Conservation (phyloP, 2,888 invertebrate genomes). For the Crepidodera aurea region DNA sequence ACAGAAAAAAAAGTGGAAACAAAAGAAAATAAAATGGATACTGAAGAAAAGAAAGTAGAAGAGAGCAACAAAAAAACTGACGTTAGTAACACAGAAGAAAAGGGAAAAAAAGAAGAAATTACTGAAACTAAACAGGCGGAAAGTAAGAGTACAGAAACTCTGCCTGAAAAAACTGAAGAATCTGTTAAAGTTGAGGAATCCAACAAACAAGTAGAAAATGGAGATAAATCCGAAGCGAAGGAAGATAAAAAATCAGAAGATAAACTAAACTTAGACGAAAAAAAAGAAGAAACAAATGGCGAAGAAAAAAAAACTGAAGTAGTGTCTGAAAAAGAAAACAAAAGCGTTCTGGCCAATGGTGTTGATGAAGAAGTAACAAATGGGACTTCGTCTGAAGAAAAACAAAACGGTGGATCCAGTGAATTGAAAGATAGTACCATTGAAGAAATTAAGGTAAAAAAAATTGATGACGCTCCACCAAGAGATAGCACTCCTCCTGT, state of each 20-base stretch:
- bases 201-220: conserved; percentile 4
- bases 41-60: conserved; percentile 35
- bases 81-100: conserved; percentile 53
- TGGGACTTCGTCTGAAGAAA: conserved; percentile 37
- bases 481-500: conserved; percentile 46
- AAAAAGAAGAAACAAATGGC: conserved; percentile 48
- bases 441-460: conserved; percentile 67
- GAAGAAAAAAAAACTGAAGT: conserved; percentile 44
- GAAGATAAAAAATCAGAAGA: conserved; percentile 10
- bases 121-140: no score
- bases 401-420: conserved; percentile 43
- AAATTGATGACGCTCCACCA: conserved; percentile 59
- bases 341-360: conserved; percentile 57
- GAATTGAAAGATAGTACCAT: conserved; percentile 40
- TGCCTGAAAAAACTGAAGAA: no score
- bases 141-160: no score
- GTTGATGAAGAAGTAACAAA: conserved; percentile 36
- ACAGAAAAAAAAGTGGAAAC: conserved; percentile 13
- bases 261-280: conserved; percentile 13
- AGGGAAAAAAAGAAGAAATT: conserved; percentile 24
- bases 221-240: conserved; percentile 2
- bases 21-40: conserved; percentile 25
- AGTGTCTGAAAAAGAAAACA: conserved; percentile 57
- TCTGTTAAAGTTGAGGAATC: background rate
- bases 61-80: conserved; percentile 38